Base-by-base conservation (phyloP, 92 coral and sea anemone genomes). In the Montipora capitata region DNA sequence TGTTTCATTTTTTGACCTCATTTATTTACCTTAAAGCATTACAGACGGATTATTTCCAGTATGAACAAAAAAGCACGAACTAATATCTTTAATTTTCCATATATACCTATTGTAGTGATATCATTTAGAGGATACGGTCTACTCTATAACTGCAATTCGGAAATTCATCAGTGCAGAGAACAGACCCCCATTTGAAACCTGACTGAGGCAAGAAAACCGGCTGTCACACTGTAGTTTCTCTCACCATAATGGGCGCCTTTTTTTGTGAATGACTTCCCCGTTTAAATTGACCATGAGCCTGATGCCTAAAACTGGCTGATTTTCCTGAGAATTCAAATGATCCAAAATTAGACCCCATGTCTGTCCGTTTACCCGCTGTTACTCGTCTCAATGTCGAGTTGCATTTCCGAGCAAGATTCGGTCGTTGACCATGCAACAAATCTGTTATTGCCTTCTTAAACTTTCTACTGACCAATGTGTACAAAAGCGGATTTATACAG, bases 381-480 rank as follows among this genome's bases (percentile, higher is more conserved):
- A 59, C 17, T n/a, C 13, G 48, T 20, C 42, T 58, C 44, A 3
- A 3, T 61, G 71, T 41, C 56, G 41, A 56, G 13, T 48, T 45
- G 58, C 72, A 57, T 17, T 48, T 73, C 39, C 72, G 57, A 12
- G 59, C 14, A 2, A 94, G 81, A 82, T 80, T 82, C 9, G 93
- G 96, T 74, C 88, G 87, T 76, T 83, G 94, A 52, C 97, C 88
- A n/a, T 90, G 96, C 40, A 96, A 84, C 10, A 94, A 94, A 43
- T 92, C 95, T 27, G 86, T 75, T 65, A 98, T 89, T 39, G 98
- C 99, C 39, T 87, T 91, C 66, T 96, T 96, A 68, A 98, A 98
- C 68, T 93, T 98, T 61, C 95, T 95, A 64, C 99, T 98, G 48
- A 98, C 96, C 63, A 92, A 89, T 14, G 98, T 95, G 66, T 94